phyloP scores from a whole-genome alignment of 2,797 vertebrate genomes.

The Smutsia gigantea region DNA sequence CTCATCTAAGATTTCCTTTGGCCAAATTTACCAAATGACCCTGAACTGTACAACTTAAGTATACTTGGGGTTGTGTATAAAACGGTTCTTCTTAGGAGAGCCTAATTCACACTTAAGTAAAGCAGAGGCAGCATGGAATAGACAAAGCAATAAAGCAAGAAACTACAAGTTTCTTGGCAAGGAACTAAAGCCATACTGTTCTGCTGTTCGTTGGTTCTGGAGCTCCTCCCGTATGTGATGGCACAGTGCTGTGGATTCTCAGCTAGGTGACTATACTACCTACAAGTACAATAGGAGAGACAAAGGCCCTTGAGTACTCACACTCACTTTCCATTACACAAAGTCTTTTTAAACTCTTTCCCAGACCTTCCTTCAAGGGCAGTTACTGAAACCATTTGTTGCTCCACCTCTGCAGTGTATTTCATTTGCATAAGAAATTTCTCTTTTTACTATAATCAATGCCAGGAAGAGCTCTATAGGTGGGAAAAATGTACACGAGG shows the following conservation, averaged over 20 bases:
- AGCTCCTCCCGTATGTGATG: not conserved
- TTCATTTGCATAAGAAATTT: not conserved
- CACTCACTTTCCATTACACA: not conserved
- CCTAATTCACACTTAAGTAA: not conserved
- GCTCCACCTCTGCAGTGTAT: not conserved
- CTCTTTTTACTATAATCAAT: not conserved
- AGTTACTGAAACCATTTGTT: not conserved
- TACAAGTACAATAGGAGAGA: not conserved
- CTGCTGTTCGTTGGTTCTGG: not conserved
- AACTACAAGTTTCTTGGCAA: not conserved
- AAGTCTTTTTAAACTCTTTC: not conserved
- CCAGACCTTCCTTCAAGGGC: not conserved
- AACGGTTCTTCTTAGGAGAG: not conserved
- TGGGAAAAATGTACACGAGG: not conserved
- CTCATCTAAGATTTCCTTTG: not conserved
- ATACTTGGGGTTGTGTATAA: not conserved
- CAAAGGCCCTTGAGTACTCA: accelerated
- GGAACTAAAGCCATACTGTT: not conserved
- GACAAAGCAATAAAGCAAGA: not conserved
- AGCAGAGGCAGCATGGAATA: not conserved
- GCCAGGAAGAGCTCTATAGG: not conserved
- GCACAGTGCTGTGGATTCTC: not conserved
- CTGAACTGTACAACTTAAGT: not conserved
- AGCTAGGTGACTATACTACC: not conserved
- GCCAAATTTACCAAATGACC: not conserved